These are phyloP conservation scores for Magallana ariakensis DNA, from an alignment of 1,140 invertebrate species.

Conservation along the genomic window DNA sequence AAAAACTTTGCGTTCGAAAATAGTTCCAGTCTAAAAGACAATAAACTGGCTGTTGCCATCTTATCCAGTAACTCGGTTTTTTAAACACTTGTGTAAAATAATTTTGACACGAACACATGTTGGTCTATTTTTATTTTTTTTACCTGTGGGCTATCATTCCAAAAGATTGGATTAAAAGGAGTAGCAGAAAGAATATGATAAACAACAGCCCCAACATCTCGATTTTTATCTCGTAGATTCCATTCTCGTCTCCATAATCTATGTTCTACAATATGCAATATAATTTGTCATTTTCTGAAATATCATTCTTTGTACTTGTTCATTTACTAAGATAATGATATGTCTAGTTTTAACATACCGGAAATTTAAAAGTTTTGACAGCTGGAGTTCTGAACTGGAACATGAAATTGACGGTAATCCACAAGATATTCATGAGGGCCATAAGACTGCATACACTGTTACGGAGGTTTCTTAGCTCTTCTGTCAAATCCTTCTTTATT, in stretches of 20 bases:
- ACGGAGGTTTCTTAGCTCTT: constrained; percentile 61
- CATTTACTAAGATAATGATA: background rate
- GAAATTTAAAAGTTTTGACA: background rate
- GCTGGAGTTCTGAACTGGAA: constrained; percentile 63
- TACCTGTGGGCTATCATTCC: constrained; percentile 69
- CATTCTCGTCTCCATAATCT: constrained; percentile 43
- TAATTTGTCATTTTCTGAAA: background rate
- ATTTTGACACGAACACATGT: too few relatives aligned
- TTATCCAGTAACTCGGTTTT: too few relatives aligned
- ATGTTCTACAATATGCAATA: background rate
- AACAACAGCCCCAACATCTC: constrained; percentile 71
- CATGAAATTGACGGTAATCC: constrained; percentile 71
- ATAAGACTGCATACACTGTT: constrained; percentile 68
- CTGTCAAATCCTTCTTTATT: constrained; percentile 76
- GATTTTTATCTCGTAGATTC: constrained; percentile 54
- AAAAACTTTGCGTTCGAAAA: too few relatives aligned
- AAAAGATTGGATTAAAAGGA: constrained; percentile 79
- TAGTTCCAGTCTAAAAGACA: too few relatives aligned
- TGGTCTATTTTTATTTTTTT: background rate
- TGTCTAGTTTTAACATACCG: background rate
- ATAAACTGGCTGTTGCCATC: too few relatives aligned
- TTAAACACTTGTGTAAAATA: too few relatives aligned
- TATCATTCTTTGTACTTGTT: background rate
- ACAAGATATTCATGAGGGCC: constrained; percentile 73
- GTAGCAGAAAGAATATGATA: constrained; percentile 79